These are phyloP conservation scores for Stercorarius parasiticus DNA, from an alignment of 2,113 vertebrate genomes.

Conservation along the genomic window DNA sequence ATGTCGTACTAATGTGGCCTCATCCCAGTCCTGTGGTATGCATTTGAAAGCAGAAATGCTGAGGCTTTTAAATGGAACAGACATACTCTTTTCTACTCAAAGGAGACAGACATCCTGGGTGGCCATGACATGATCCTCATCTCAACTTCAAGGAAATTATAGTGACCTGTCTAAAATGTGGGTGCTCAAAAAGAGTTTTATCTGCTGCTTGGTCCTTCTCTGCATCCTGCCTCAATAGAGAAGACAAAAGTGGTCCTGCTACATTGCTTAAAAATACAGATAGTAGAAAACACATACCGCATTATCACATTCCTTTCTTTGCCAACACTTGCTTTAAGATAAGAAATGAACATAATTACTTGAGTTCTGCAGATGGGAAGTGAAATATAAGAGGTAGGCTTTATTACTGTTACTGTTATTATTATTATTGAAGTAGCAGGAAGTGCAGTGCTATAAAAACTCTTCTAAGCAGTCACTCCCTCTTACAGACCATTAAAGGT, in stretches of 20 bases:
- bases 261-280: background rate
- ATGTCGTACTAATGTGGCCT: background rate
- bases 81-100: background rate
- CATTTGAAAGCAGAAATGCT: background rate
- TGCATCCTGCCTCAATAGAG: background rate
- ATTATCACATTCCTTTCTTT: background rate
- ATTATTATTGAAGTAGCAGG: constrained; percentile 21
- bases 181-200: background rate
- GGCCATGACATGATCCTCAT: background rate
- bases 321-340: background rate
- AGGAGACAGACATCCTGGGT: background rate
- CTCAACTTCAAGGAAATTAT: background rate
- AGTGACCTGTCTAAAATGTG: background rate
- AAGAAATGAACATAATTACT: constrained; percentile 18
- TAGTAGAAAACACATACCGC: background rate
- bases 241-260: background rate
- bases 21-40: background rate
- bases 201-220: background rate
- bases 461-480: constrained; percentile 16
- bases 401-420: constrained; percentile 25
- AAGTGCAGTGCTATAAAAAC: constrained; percentile 21
- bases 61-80: background rate
- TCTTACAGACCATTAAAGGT: constrained; percentile 29
- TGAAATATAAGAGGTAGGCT: background rate
- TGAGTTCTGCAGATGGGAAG: constrained; percentile 22